Evolutionary conservation across 1,140 invertebrate genomes (phyloP).

Genomic region (Meloidogyne exigua): DNA sequence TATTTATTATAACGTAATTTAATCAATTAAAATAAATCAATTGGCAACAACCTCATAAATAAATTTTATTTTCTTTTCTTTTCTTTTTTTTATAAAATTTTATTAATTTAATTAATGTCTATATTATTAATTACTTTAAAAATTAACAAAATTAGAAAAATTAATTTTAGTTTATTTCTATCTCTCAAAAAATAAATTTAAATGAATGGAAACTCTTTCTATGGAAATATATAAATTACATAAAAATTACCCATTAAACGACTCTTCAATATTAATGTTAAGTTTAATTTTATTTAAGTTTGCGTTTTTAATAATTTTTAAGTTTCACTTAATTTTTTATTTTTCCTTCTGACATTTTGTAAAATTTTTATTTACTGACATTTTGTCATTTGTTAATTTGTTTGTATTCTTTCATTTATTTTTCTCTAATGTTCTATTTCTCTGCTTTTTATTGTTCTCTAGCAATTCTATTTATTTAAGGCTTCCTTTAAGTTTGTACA

Average conservation of each 20-base stretch:
- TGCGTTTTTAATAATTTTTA: not conserved
- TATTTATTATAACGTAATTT: not conserved
- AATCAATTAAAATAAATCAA: conserved; percentile 6
- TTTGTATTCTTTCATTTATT: not conserved
- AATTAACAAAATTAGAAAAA: not conserved
- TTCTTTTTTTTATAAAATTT: not conserved
- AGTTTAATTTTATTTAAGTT: not conserved
- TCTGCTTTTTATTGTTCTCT: not conserved
- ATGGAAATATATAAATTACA: not conserved
- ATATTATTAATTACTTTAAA: not conserved
- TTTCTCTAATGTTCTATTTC: not conserved
- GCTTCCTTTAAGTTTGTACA: not conserved
- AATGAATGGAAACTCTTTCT: not conserved
- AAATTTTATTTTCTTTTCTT: not conserved
- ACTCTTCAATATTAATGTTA: not conserved
- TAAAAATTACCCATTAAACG: not conserved
- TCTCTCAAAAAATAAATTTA: not conserved
- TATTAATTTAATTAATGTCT: too few species aligned
- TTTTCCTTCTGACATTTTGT: not conserved
- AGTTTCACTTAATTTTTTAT: not conserved
- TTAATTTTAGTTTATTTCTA: not conserved
- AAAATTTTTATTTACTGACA: not conserved
- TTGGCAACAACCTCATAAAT: not conserved
- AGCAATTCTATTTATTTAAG: not conserved
- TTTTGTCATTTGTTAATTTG: too few species aligned